phyloP scores from a whole-genome alignment of 2,797 vertebrate species.

The Tolypeutes matacus region DNA sequence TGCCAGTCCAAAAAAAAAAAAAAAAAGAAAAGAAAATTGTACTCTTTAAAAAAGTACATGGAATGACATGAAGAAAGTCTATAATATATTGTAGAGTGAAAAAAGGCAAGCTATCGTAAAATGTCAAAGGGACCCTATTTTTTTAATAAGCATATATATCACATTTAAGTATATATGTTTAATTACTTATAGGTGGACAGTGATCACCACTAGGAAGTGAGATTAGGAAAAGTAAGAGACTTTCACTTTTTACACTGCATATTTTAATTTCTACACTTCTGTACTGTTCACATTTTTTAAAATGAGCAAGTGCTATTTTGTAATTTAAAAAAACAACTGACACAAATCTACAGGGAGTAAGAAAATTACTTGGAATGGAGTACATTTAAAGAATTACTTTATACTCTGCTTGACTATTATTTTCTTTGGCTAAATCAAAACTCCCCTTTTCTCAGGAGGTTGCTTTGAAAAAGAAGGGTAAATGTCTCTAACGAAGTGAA shows the following conservation, averaged over 20 bases:
- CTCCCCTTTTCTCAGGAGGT: conserved; percentile 67
- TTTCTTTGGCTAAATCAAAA: conserved; percentile 76
- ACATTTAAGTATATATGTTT: conserved; percentile 5
- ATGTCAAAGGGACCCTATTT: background rate
- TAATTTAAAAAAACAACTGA: conserved; percentile 46
- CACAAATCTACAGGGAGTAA: conserved; percentile 66
- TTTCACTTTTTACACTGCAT: conserved; percentile 3
- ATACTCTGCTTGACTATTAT: conserved; percentile 62
- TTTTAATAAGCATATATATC: background rate
- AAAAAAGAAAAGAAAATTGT: conserved; percentile 58
- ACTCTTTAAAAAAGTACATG: conserved; percentile 22
- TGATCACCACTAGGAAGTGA: background rate
- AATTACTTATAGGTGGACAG: background rate
- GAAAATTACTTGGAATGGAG: conserved; percentile 75
- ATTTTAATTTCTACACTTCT: background rate
- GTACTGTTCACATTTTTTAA: conserved; percentile 48
- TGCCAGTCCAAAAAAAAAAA: background rate
- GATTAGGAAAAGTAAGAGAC: background rate
- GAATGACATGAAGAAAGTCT: conserved; percentile 6
- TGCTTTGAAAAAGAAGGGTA: conserved; percentile 71
- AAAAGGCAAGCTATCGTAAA: background rate
- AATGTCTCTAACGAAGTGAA: conserved; percentile 73
- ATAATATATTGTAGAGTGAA: background rate
- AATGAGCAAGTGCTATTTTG: conserved; percentile 63
- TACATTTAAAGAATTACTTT: conserved; percentile 78